Percentiles rank a stretch among this genome's conserved stretches.
These are phyloP conservation scores for Phylloscopus trochiloides DNA, from an alignment of 2,113 vertebrate species.

Conservation along the genomic window DNA sequence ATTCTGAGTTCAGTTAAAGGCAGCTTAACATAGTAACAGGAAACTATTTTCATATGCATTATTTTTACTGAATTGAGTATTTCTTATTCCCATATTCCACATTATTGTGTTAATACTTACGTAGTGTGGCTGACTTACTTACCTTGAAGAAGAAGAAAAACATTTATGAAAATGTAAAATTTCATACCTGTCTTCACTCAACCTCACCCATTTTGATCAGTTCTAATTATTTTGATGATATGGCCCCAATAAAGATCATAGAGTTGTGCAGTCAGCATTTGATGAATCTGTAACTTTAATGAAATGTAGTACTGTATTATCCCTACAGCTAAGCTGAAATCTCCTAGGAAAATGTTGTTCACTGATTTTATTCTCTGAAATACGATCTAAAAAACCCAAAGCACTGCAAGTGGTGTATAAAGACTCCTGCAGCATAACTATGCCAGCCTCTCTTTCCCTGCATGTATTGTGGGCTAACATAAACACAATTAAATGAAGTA, in stretches of 20 bases:
- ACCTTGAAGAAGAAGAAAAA: neutral
- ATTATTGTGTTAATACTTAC: neutral
- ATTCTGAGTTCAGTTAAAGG: neutral
- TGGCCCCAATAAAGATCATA: neutral
- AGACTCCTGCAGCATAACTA: neutral
- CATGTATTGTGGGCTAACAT: neutral
- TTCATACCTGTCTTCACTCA: neutral
- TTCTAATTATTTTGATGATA: constrained; percentile 39
- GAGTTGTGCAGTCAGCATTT: constrained; percentile 18
- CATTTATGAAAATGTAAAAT: neutral
- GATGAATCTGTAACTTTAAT: constrained; percentile 56
- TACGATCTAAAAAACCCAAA: neutral
- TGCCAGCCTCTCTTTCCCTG: neutral
- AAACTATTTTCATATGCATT: neutral
- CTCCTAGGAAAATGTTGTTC: constrained; percentile 36
- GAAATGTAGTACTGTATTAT: constrained; percentile 36
- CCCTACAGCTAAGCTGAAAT: constrained; percentile 47
- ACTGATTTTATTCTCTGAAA: constrained; percentile 47
- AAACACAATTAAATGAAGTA: constrained; percentile 52
- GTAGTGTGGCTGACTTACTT: neutral
- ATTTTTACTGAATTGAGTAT: neutral
- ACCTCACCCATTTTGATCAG: neutral
- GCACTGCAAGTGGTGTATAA: neutral
- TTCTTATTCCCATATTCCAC: neutral
- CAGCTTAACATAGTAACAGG: neutral